Evolutionary conservation across 2,888 invertebrate genomes (phyloP), one percentile per base, ranked within the genome.

Genomic region (Germaria angustata): DNA sequence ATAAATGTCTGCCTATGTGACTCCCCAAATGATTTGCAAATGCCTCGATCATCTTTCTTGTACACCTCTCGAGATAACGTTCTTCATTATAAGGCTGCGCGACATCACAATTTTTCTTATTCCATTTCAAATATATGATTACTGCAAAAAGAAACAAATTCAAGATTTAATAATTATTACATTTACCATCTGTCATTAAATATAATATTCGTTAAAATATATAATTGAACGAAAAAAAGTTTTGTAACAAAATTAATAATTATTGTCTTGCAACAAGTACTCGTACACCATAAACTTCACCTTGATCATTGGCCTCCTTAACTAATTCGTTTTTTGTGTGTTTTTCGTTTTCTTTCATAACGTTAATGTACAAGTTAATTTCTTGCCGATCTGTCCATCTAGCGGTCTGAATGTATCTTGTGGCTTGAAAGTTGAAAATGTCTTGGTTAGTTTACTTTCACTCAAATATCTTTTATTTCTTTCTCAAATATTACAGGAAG

Each of bases 1-100:
- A 90, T 55, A 94, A 89, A 86, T 93, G 91, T 87, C 93, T 93
- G 85, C 93, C 93, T 85, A 93, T 89, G 84, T 93, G 90, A 88
- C 90, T 91, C 86, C 91, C 89, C 15, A 91, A 84, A 82, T 90
- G 88, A 86, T 90, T 90, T 80, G 90, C 89, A 86, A 91, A 90
- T 41, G 90, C 90, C 87, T 91, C 91, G 84, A 90, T 91, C 91
- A 91, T 91, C 87, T 88, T 91, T 84, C 65, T 65, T 66, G 57
- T 71, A 57, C 71, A 61, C 32, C 20, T 17, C 46, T 13, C 15
- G 17, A 65, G 1, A 20, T 17, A 17, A 66, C 49, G 44, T 32
- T 39, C 82, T 59, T 75, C 78, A 73, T 80, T 81, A 59, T 78
- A 82, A 85, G 65, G 46, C 51, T 46, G 55, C 72, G 28, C 6